Percentiles rank a stretch among this genome's conserved stretches.
Evolutionary conservation across 1,140 invertebrate species (phyloP).

Genomic region (Euborellia annulipes): DNA sequence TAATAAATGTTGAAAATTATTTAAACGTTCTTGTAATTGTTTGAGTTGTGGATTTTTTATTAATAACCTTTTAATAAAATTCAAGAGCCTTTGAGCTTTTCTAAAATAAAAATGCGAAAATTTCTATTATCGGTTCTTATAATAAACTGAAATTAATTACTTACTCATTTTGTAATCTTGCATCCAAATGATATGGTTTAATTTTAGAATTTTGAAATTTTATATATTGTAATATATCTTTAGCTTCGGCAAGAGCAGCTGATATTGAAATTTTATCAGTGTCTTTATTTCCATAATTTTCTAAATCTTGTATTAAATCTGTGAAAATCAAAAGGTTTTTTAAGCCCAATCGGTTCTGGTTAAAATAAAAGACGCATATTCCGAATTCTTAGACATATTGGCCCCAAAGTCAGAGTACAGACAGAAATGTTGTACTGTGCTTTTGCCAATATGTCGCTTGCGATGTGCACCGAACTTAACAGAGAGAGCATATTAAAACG

Average conservation of each 20-base stretch:
- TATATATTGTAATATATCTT: conserved; percentile 3
- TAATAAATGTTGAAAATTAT: not conserved
- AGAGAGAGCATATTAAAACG: no score
- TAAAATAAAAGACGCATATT: no score
- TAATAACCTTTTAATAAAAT: conserved; percentile 1
- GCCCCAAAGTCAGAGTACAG: no score
- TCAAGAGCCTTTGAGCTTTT: conserved; percentile 2
- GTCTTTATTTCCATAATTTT: conserved; percentile 22
- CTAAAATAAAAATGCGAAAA: not conserved
- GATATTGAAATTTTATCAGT: conserved; percentile 10
- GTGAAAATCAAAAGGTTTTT: conserved; percentile 2
- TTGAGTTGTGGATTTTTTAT: conserved; percentile 1
- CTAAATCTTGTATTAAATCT: conserved; percentile 20
- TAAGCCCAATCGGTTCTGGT: no score
- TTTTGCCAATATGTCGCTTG: no score
- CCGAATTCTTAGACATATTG: no score
- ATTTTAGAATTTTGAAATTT: conserved; percentile 2
- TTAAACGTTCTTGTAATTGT: conserved; percentile 7
- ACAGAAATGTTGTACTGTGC: no score
- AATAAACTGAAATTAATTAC: no score
- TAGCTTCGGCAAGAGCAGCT: conserved; percentile 12
- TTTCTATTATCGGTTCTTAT: no score
- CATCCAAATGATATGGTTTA: not conserved
- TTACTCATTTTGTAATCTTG: no score
- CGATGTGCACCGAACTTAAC: no score